These are phyloP conservation scores for Ceratina calcarata DNA, from an alignment of 1,140 invertebrate species.

Conservation along the genomic window DNA sequence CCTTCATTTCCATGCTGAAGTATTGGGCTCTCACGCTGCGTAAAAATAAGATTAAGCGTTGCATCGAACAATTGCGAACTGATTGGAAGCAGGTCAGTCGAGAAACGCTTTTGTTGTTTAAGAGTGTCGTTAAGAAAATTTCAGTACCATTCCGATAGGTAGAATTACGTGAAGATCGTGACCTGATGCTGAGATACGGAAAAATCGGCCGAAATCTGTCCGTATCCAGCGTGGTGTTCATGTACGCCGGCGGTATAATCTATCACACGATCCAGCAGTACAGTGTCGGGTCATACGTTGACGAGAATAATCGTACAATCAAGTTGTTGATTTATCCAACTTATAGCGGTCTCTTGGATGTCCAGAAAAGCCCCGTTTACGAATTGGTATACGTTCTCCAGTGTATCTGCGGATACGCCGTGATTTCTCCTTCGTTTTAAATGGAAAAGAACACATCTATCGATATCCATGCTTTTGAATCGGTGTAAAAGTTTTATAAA, in stretches of 20 bases:
- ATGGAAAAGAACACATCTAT: constrained; percentile 2
- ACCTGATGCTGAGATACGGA: constrained; percentile 49
- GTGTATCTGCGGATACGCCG: constrained; percentile 55
- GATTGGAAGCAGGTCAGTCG: background rate
- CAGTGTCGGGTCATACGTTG: background rate
- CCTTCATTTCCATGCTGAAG: too few species aligned
- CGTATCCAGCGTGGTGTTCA: constrained; percentile 34
- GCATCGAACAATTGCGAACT: background rate
- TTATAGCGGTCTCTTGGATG: constrained; percentile 61
- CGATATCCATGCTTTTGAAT: constrained; percentile 1
- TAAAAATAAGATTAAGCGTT: background rate
- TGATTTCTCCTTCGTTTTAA: background rate
- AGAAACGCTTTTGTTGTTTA: too few species aligned
- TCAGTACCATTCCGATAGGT: background rate
- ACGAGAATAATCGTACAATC: constrained; percentile 34
- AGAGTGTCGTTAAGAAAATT: background rate
- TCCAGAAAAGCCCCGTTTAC: constrained; percentile 58
- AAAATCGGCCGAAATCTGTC: constrained; percentile 45
- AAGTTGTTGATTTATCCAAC: constrained; percentile 58
- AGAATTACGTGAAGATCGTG: constrained; percentile 10
- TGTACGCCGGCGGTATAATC: constrained; percentile 56
- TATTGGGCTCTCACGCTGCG: background rate
- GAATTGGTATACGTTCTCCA: constrained; percentile 64
- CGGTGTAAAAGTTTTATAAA: constrained; percentile 25
- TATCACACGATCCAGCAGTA: constrained; percentile 53